Conservation (phyloP, 2,113 vertebrate genomes). For the Colossoma macropomum region DNA sequence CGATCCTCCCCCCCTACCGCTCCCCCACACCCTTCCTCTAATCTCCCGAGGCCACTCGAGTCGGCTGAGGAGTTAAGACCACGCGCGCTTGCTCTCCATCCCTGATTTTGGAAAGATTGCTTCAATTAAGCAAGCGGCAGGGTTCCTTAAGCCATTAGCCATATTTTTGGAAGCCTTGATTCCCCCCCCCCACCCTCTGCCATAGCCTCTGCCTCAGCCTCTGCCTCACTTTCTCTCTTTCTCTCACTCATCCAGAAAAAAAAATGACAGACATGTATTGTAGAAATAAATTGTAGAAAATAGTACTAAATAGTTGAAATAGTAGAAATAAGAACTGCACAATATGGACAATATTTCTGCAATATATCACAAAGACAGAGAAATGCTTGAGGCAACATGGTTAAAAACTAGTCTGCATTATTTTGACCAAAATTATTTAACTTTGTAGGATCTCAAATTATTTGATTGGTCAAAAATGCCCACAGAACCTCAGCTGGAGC, state of each 20-base stretch:
- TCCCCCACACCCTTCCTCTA: conserved; percentile 12
- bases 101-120: conserved; percentile 57
- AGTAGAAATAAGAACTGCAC: not conserved
- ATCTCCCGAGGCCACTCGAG: conserved; percentile 45
- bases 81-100: conserved; percentile 32
- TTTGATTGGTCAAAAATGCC: not conserved
- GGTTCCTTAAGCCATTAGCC: conserved; percentile 48
- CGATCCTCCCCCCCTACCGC: conserved; percentile 32
- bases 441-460: not conserved
- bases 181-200: conserved; percentile 26
- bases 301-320: not conserved
- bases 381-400: not conserved
- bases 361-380: no score
- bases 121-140: conserved; percentile 54
- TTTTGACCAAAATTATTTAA: not conserved
- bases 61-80: conserved; percentile 46
- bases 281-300: not conserved
- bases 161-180: conserved; percentile 22
- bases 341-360: no score
- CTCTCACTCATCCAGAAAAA: conserved; percentile 10
- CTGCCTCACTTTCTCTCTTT: conserved; percentile 56
- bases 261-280: not conserved
- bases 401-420: not conserved
- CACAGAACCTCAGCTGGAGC: not conserved
- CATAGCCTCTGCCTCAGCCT: conserved; percentile 69